Evolutionary conservation across 2,113 vertebrate genomes (phyloP).

Genomic region (Amphilophus citrinellus): DNA sequence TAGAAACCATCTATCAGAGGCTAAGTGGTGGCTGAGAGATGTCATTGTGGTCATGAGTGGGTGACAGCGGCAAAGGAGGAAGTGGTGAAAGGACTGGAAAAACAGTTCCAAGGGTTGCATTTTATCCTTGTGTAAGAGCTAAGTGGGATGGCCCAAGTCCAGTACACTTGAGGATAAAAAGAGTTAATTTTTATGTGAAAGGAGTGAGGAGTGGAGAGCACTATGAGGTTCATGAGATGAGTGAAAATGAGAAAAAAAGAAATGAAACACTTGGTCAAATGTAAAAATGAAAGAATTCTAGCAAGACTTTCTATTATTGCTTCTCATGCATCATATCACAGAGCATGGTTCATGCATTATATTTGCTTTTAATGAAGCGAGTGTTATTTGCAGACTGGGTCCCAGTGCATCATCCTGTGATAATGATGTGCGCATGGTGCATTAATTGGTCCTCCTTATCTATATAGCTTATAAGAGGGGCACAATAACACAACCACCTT

Average conservation of each 20-base stretch:
- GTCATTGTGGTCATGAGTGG: constrained; percentile 77
- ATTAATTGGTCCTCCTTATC: background rate
- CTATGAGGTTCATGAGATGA: background rate
- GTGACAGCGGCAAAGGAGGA: constrained; percentile 66
- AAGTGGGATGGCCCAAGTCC: constrained; percentile 45
- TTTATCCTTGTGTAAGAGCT: constrained; percentile 62
- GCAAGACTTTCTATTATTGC: background rate
- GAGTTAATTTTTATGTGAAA: constrained; percentile 52
- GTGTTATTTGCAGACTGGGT: constrained; percentile 17
- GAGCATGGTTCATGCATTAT: constrained; percentile 11
- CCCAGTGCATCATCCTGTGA: constrained; percentile 24
- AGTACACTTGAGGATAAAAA: constrained; percentile 29
- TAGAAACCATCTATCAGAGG: constrained; percentile 79
- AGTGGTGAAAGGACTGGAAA: constrained; percentile 65
- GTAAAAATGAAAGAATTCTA: background rate
- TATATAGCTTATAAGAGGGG: background rate
- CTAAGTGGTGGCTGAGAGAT: constrained; percentile 76
- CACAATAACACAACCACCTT: background rate
- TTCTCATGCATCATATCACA: constrained; percentile 18
- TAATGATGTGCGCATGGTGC: constrained; percentile 5
- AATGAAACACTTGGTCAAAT: background rate
- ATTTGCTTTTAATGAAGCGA: constrained; percentile 23
- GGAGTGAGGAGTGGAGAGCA: background rate
- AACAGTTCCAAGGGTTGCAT: constrained; percentile 56
- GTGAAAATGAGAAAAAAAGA: background rate